Conservation (phyloP, 2,888 invertebrate species). For the Thereva nobilitata region DNA sequence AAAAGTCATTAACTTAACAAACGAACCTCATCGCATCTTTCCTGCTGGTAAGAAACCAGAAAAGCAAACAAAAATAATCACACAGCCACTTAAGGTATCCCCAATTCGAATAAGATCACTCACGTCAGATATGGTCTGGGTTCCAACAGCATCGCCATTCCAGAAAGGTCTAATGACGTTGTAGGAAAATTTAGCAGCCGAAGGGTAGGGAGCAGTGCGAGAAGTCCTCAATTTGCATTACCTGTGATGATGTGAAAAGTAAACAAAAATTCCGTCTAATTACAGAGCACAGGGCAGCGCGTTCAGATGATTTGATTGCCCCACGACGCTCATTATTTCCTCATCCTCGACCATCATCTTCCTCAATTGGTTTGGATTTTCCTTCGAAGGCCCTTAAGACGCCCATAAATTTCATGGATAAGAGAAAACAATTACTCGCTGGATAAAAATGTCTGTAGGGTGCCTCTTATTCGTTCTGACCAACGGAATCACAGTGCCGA, state of each 20-base stretch:
- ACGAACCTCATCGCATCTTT: no score
- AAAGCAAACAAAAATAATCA: conserved; percentile 31
- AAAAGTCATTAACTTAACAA: no score
- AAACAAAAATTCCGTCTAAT: conserved; percentile 32
- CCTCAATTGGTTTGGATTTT: conserved; percentile 34
- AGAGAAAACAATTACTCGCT: conserved; percentile 32
- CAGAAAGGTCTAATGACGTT: conserved; percentile 5
- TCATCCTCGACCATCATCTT: conserved; percentile 11
- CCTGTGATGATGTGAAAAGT: conserved; percentile 33
- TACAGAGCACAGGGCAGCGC: conserved; percentile 21
- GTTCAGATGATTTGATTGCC: conserved; percentile 20
- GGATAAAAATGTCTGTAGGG: conserved; percentile 18
- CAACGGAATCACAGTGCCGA: no score
- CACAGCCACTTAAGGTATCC: conserved; percentile 30
- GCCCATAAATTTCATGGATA: conserved; percentile 31
- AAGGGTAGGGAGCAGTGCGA: background rate
- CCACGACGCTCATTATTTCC: conserved; percentile 32
- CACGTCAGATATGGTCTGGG: conserved; percentile 7
- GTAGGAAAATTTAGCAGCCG: conserved; percentile 19
- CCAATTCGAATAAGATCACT: conserved; percentile 33
- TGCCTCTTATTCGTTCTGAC: background rate
- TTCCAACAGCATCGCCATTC: background rate
- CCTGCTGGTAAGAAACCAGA: conserved; percentile 21
- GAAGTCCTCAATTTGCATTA: conserved; percentile 28
- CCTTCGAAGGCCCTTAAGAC: conserved; percentile 30